Conservation (phyloP, 2,888 invertebrate species). For the Drosophila quasianomalipes region DNA sequence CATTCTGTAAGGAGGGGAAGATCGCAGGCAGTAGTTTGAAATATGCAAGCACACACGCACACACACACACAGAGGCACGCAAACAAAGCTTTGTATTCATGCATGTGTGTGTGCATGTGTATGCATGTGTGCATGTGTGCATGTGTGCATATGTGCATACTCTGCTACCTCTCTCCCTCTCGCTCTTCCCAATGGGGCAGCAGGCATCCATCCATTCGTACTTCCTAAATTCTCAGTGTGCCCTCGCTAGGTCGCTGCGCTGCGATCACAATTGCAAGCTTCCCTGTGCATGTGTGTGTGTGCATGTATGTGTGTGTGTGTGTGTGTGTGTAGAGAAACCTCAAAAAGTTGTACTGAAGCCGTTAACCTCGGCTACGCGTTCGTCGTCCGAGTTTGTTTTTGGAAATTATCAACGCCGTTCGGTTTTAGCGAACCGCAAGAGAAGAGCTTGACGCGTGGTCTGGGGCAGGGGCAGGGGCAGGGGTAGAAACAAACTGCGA, state of each 20-base stretch:
- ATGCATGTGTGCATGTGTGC: accelerated
- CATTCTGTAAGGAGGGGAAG: conserved; percentile 20
- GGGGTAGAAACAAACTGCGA: conserved; percentile 12
- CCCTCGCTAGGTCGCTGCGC: conserved; percentile 70
- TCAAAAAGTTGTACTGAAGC: conserved; percentile 84
- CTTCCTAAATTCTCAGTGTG: conserved; percentile 72
- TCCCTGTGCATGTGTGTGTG: conserved; percentile 5
- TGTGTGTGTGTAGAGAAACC: conserved; percentile 63
- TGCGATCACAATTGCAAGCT: conserved; percentile 39
- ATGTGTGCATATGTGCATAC: background rate
- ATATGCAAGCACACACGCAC: conserved; percentile 39
- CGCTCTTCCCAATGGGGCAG: background rate
- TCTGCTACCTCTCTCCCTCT: background rate
- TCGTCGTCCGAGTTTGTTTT: conserved; percentile 79
- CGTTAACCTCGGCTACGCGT: conserved; percentile 83
- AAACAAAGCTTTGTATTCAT: conserved; percentile 25
- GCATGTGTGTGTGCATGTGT: background rate
- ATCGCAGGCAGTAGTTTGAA: conserved; percentile 45
- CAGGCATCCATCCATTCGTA: conserved; percentile 38
- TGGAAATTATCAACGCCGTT: conserved; percentile 66
- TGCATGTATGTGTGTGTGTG: background rate
- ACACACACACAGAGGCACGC: conserved; percentile 6
- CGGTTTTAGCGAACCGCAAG: conserved; percentile 40
- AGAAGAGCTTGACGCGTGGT: background rate
- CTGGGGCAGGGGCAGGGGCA: background rate